Percentiles rank a stretch among this genome's conserved stretches.
Conservation (phyloP, 2,888 invertebrate species). For the Unio pictorum region DNA sequence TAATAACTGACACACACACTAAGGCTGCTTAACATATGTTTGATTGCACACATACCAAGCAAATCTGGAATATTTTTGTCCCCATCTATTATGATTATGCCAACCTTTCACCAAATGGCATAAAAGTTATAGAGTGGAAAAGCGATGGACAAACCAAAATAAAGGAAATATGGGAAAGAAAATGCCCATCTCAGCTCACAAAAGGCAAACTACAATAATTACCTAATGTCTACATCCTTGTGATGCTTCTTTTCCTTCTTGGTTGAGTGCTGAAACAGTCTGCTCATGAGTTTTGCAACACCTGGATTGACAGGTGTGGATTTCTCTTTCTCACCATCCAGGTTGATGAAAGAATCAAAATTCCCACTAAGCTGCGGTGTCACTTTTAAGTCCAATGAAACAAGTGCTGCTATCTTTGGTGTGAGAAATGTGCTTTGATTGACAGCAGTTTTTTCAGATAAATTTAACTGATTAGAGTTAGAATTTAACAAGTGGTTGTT, state of each 20-base stretch:
- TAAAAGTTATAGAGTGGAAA: no score
- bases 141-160: no score
- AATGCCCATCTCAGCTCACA: not conserved
- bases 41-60: no score
- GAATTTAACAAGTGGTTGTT: not conserved
- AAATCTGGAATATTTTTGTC: no score
- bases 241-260: conserved; percentile 40
- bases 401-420: conserved; percentile 20
- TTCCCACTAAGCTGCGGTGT: conserved; percentile 76
- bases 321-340: conserved; percentile 73
- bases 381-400: conserved; percentile 37
- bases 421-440: no score
- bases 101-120: no score
- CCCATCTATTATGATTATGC: no score
- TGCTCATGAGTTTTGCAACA: conserved; percentile 80
- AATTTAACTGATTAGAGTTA: no score
- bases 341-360: conserved; percentile 77
- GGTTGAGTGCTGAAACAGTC: conserved; percentile 81
- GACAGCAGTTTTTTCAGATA: no score
- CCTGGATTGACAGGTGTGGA: conserved; percentile 70
- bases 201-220: conserved; percentile 44
- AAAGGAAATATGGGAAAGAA: no score
- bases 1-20: no score
- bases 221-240: conserved; percentile 75
- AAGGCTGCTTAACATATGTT: no score